Conservation (phyloP, 2,797 vertebrate genomes). For the Pitangus sulphuratus region DNA sequence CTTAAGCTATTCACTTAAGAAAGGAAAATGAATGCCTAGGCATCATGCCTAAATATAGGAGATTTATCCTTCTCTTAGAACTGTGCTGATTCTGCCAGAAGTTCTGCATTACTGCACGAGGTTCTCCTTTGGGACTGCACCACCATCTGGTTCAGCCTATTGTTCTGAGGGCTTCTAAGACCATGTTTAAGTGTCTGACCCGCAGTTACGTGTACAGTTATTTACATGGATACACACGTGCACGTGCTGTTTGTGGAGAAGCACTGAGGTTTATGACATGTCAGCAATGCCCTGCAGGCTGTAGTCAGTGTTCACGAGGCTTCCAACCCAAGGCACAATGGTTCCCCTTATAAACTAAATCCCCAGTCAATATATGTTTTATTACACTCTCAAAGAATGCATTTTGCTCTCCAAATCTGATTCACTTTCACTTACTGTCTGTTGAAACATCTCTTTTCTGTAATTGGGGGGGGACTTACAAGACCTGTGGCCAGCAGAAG, state of each 20-base stretch:
- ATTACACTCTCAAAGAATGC: constrained; percentile 15
- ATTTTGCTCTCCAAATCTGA: constrained; percentile 33
- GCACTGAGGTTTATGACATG: background rate
- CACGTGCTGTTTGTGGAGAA: background rate
- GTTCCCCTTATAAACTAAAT: background rate
- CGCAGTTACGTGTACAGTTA: background rate
- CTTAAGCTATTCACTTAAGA: constrained; percentile 40
- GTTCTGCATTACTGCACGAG: constrained; percentile 30
- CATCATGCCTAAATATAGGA: constrained; percentile 46
- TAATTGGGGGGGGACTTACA: constrained; percentile 7
- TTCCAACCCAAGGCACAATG: background rate
- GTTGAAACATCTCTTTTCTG: constrained; percentile 19
- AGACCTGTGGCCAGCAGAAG: background rate
- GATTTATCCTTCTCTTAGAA: constrained; percentile 56
- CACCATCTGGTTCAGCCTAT: constrained; percentile 53
- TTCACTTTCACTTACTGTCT: constrained; percentile 43
- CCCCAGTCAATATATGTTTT: background rate
- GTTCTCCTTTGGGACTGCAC: constrained; percentile 26
- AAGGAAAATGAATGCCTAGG: constrained; percentile 50
- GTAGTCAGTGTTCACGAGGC: background rate
- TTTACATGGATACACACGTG: background rate
- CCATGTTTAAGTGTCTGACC: background rate
- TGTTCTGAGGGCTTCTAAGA: constrained; percentile 53
- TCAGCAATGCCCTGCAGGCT: constrained; percentile 17
- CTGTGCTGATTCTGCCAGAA: constrained; percentile 44